A percentile compares a stretch with the other conserved stretches of the same genome.
Conservation (phyloP, 2,888 invertebrate species). For the Loripinus fragilis region DNA sequence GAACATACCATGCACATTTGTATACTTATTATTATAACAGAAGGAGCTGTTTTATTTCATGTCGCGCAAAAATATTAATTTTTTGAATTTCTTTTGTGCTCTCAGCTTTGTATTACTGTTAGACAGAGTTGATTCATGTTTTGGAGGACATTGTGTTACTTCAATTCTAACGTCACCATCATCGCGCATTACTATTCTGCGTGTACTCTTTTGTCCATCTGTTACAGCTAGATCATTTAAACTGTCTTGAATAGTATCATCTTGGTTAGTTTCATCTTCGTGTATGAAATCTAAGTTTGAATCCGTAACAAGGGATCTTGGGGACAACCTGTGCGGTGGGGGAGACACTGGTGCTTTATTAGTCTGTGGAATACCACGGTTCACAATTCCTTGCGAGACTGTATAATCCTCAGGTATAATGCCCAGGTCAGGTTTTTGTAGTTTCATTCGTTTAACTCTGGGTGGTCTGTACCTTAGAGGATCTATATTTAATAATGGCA, state of each 20-base stretch:
- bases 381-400: slow-evolving; percentile 21
- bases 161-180: slow-evolving; percentile 59
- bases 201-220: slow-evolving; percentile 40
- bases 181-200: slow-evolving; percentile 50
- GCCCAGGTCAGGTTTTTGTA: slow-evolving; percentile 56
- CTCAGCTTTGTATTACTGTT: slow-evolving; percentile 50
- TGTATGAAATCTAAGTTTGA: neutral
- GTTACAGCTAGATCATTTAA: slow-evolving; percentile 9
- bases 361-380: neutral
- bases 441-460: slow-evolving; percentile 65
- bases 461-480: slow-evolving; percentile 60
- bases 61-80: slow-evolving; percentile 64
- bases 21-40: no score
- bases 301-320: slow-evolving; percentile 34
- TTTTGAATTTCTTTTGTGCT: slow-evolving; percentile 64
- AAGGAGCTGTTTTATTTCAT: slow-evolving; percentile 4
- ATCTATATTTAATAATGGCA: slow-evolving; percentile 33
- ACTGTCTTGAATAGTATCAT: neutral
- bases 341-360: slow-evolving; percentile 46
- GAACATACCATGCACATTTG: no score
- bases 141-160: slow-evolving; percentile 61
- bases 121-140: slow-evolving; percentile 38
- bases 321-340: slow-evolving; percentile 56
- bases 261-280: slow-evolving; percentile 3
- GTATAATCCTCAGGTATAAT: slow-evolving; percentile 66